A percentile compares a stretch with the other conserved stretches of the same genome.
Evolutionary conservation across 2,113 vertebrate species (phyloP).

Genomic region (Entelurus aequoreus): DNA sequence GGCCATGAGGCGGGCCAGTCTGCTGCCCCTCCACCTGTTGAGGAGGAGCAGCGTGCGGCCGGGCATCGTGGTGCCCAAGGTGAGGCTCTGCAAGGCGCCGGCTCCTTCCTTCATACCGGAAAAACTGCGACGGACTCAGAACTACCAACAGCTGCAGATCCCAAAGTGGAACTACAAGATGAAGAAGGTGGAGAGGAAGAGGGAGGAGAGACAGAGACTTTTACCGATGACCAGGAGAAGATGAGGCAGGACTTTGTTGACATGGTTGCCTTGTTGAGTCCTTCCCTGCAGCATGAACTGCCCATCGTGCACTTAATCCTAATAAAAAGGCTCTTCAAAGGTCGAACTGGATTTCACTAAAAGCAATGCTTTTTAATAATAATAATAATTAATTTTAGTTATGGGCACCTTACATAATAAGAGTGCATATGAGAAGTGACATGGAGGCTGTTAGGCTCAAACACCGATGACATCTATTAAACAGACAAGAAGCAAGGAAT

Average conservation of each 20-base stretch:
- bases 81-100: conserved; percentile 85
- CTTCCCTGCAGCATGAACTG: no score
- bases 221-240: conserved; percentile 57
- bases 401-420: no score
- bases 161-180: conserved; percentile 95
- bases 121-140: conserved; percentile 48
- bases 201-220: conserved; percentile 67
- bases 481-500: no score
- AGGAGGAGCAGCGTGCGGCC: conserved; percentile 84
- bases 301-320: no score
- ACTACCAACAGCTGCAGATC: conserved; percentile 77
- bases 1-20: conserved; percentile 76
- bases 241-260: conserved; percentile 17
- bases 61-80: conserved; percentile 79
- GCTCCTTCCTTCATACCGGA: conserved; percentile 73
- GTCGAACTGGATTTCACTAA: no score
- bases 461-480: no score
- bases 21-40: conserved; percentile 77
- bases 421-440: no score
- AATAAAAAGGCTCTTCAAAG: no score
- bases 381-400: no score
- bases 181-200: conserved; percentile 77
- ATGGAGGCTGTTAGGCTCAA: no score
- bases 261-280: no score
- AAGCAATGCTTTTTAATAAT: no score